A percentile compares a stretch with the other conserved stretches of the same genome.
These are phyloP conservation scores for Cherax quadricarinatus DNA, from an alignment of 1,140 invertebrate species.

Conservation along the genomic window DNA sequence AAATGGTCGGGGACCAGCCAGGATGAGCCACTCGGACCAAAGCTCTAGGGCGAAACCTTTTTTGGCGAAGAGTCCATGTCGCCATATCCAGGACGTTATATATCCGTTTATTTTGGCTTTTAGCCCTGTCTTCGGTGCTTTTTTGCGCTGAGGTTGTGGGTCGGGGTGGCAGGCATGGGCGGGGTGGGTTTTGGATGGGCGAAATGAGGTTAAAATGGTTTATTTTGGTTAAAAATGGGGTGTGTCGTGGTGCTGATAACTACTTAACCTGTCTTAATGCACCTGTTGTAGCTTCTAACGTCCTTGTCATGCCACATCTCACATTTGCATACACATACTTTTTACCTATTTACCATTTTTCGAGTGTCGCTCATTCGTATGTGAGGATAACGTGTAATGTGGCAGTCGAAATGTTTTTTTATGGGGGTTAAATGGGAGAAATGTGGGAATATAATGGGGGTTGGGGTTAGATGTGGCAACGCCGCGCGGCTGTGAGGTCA, in stretches of 20 bases:
- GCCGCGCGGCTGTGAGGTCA: slow-evolving; percentile 56
- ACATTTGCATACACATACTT: slow-evolving; percentile 48
- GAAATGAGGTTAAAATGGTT: neutral
- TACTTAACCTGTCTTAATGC: slow-evolving; percentile 48
- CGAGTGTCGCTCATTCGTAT: too few relatives aligned
- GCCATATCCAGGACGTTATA: slow-evolving; percentile 2
- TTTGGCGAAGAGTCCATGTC: slow-evolving; percentile 54
- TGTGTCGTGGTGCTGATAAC: slow-evolving; percentile 3
- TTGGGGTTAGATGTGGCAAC: slow-evolving; percentile 43
- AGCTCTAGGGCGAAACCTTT: slow-evolving; percentile 49
- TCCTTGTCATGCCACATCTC: slow-evolving; percentile 60
- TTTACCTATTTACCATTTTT: too few relatives aligned
- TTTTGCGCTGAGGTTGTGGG: too few relatives aligned
- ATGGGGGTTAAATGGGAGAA: too few relatives aligned
- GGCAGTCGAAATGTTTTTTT: too few relatives aligned
- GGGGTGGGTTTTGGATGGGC: too few relatives aligned
- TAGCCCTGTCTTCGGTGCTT: neutral
- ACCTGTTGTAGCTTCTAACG: slow-evolving; percentile 69
- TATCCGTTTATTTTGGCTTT: neutral
- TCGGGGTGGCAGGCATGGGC: too few relatives aligned
- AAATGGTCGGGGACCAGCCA: slow-evolving; percentile 51
- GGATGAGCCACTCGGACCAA: slow-evolving; percentile 59
- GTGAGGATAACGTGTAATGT: too few relatives aligned
- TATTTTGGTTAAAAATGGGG: neutral
- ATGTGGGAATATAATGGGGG: too few relatives aligned